These are phyloP conservation scores for Colletes gigas DNA, from an alignment of 1,140 invertebrate species.

Conservation along the genomic window DNA sequence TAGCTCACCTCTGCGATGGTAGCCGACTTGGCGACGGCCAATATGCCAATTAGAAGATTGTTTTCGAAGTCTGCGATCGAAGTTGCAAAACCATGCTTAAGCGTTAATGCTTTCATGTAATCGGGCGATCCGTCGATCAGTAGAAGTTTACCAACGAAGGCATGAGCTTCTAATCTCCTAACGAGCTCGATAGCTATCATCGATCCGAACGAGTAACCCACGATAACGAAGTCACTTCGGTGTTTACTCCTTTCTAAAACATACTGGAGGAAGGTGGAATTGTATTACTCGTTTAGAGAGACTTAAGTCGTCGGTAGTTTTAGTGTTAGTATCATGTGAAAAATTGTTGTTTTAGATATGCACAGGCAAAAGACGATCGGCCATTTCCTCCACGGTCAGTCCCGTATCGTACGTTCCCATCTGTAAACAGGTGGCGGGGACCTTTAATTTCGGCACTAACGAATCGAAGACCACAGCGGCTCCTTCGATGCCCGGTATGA, in stretches of 20 bases:
- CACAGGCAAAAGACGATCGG: slow-evolving; percentile 76
- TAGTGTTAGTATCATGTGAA: too few relatives aligned
- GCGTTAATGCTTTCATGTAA: slow-evolving; percentile 67
- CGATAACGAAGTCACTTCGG: slow-evolving; percentile 74
- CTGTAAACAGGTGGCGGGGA: slow-evolving; percentile 85
- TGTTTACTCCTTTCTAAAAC: slow-evolving; percentile 66
- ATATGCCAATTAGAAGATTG: slow-evolving; percentile 66
- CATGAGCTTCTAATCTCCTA: slow-evolving; percentile 72
- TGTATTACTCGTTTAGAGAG: not conserved
- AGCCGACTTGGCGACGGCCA: slow-evolving; percentile 57
- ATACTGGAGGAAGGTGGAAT: slow-evolving; percentile 59
- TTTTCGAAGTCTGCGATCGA: slow-evolving; percentile 66
- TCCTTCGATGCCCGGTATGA: slow-evolving; percentile 87
- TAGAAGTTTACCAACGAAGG: slow-evolving; percentile 70
- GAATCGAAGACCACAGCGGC: slow-evolving; percentile 80
- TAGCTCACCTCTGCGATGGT: slow-evolving; percentile 61
- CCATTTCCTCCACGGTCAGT: slow-evolving; percentile 67
- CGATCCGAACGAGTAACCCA: slow-evolving; percentile 79
- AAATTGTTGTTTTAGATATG: slow-evolving; percentile 39
- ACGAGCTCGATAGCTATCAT: slow-evolving; percentile 77
- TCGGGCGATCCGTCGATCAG: slow-evolving; percentile 79
- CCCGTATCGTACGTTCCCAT: slow-evolving; percentile 63
- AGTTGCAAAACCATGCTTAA: slow-evolving; percentile 51
- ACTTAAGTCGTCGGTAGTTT: too few relatives aligned
- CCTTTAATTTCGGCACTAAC: slow-evolving; percentile 80